Base-by-base conservation (phyloP, 2,797 vertebrate species). In the Glyptemys insculpta region DNA sequence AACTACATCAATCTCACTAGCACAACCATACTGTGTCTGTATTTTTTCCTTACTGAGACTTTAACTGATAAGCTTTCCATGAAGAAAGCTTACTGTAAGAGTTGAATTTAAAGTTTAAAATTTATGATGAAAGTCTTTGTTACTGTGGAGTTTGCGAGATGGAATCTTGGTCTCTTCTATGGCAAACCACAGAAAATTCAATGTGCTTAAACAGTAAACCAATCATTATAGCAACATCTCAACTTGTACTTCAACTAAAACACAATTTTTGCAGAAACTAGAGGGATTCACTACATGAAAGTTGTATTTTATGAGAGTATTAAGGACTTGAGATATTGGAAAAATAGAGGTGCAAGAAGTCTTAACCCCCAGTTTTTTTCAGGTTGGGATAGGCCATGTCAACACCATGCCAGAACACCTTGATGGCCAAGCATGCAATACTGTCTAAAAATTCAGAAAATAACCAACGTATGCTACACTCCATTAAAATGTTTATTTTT, bases 241-340 rank as follows among this genome's bases (percentile, higher is more conserved):
- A 89, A 29, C 0, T 19, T 50, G 18, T 62, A 34, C 31, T 62
- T 62, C 59, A 62, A 62, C 44, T 88, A 62, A 47, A 88, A 90
- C 21, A 87, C 50, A 41, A 86, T 23, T 62, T 86, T 34, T 49
- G 34, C 19, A 93, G 78, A 88, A 96, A 84, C 9, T 8, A 41
- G 92, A 93, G 83, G 34, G 5, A 3, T 41, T 62, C 59, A 34
- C 31, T 62, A 31, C 6, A 34, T 34, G 29, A 34, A 62, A 16
- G 29, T 31, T 83, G 23, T 18, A 31, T 8, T 4, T 91, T 27
- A 1, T 0, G 47, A 92, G 0, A 76, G 5, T 12, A 78, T 14
- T 74, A 4, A 88, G 78, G 27, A 52, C 79, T 84, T 85, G 12
- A 57, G 82, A 86, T 54, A 78, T 0, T 2, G 2, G 86, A 7